phyloP scores from a whole-genome alignment of 2,888 invertebrate genomes.

The Ormyrus nitidulus region DNA sequence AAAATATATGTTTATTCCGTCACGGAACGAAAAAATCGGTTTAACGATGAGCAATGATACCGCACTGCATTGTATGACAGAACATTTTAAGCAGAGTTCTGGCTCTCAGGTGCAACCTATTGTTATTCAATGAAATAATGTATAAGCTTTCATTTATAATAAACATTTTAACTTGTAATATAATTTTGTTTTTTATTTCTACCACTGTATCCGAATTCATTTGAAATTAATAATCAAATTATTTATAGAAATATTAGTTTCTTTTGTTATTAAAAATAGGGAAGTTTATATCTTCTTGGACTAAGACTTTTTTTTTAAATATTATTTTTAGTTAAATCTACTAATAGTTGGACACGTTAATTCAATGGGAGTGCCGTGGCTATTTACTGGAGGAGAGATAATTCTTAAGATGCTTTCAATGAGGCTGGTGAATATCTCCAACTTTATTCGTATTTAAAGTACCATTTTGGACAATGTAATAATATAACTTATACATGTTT shows the following conservation, averaged over 20 bases:
- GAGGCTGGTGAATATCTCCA: too few relatives aligned
- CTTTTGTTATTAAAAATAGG: background rate
- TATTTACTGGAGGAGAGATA: too few relatives aligned
- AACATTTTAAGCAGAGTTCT: constrained; percentile 59
- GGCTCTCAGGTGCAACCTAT: constrained; percentile 72
- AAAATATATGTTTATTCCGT: constrained; percentile 41
- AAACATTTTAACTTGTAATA: constrained; percentile 72
- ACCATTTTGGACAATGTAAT: too few relatives aligned
- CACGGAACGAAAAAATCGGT: constrained; percentile 41
- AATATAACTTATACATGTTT: too few relatives aligned
- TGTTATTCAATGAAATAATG: constrained; percentile 69
- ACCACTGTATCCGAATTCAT: too few relatives aligned
- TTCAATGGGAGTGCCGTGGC: too few relatives aligned
- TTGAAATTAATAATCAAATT: too few relatives aligned
- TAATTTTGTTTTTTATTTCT: constrained; percentile 6
- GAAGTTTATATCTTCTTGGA: background rate
- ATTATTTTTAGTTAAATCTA: too few relatives aligned
- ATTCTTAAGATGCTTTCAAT: too few relatives aligned
- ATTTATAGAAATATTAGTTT: background rate
- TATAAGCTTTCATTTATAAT: constrained; percentile 74
- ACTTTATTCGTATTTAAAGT: too few relatives aligned
- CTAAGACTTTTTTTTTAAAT: too few relatives aligned
- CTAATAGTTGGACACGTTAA: too few relatives aligned
- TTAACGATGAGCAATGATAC: constrained; percentile 23
- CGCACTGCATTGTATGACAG: constrained; percentile 38